phyloP scores from a whole-genome alignment of 1,140 invertebrate genomes.

The Drosophila rufa region DNA sequence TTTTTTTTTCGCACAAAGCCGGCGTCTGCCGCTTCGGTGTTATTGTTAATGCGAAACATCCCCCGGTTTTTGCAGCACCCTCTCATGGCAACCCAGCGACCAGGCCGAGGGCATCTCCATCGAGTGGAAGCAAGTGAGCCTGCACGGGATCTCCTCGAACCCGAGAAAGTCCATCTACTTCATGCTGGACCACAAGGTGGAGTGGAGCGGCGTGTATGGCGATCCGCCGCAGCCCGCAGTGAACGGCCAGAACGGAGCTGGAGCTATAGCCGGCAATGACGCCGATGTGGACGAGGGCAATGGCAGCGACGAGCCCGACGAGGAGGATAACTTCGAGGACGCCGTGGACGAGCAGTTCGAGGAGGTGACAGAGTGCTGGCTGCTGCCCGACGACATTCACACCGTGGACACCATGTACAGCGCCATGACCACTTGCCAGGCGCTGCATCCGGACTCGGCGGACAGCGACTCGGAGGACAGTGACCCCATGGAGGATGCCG shows the following conservation, averaged over 20 bases:
- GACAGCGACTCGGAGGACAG: constrained; percentile 82
- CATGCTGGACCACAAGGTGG: constrained; percentile 78
- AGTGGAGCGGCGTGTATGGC: constrained; percentile 75
- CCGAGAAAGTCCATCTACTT: constrained; percentile 83
- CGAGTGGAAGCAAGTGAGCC: constrained; percentile 77
- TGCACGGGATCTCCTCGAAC: constrained; percentile 76
- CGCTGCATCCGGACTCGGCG: constrained; percentile 78
- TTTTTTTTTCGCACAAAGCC: constrained; percentile 8
- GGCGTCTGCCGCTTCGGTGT: constrained; percentile 43
- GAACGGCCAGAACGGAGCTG: constrained; percentile 60
- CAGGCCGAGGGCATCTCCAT: constrained; percentile 74
- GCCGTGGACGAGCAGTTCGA: constrained; percentile 65
- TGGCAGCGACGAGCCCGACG: constrained; percentile 69
- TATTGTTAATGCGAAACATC: constrained; percentile 4
- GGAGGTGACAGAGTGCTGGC: constrained; percentile 80
- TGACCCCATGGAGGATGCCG: constrained; percentile 71
- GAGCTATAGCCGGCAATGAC: constrained; percentile 1
- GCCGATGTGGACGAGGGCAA: constrained; percentile 65
- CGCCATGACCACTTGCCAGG: constrained; percentile 80
- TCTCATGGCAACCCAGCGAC: constrained; percentile 73
- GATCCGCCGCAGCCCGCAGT: constrained; percentile 30
- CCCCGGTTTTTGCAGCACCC: constrained; percentile 46
- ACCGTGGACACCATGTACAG: constrained; percentile 79
- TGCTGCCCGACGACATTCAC: constrained; percentile 73
- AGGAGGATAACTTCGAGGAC: constrained; percentile 70